These are phyloP conservation scores for Cyphomyrus discorhynchus DNA, from an alignment of 2,113 vertebrate species.

Conservation along the genomic window DNA sequence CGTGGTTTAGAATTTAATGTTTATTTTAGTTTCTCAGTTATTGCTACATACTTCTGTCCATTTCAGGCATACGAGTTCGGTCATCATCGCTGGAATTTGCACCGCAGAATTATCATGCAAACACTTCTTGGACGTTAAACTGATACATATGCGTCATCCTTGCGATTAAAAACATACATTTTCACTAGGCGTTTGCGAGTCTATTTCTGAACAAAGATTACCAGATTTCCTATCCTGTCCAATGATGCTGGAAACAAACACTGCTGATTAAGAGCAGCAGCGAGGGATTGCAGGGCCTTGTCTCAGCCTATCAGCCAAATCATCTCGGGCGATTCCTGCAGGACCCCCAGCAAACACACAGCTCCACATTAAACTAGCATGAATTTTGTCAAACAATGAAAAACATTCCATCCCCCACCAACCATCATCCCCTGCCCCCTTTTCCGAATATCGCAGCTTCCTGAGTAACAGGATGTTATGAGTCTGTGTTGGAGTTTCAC, in stretches of 20 bases:
- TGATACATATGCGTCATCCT: neutral
- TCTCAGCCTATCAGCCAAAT: neutral
- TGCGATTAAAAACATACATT: neutral
- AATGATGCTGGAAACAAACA: neutral
- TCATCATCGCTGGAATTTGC: neutral
- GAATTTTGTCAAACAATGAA: constrained; percentile 52
- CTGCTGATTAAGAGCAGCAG: neutral
- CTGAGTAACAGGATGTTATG: constrained; percentile 63
- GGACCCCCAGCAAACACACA: constrained; percentile 23
- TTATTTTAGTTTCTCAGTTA: neutral
- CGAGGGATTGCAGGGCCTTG: neutral
- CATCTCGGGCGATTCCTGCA: constrained; percentile 12
- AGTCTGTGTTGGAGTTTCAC: constrained; percentile 31
- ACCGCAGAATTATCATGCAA: neutral
- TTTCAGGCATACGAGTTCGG: neutral
- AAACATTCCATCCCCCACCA: constrained; percentile 40
- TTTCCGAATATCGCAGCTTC: constrained; percentile 37
- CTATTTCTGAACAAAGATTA: neutral
- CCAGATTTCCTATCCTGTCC: neutral
- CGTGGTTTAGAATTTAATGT: neutral
- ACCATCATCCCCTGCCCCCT: constrained; percentile 27
- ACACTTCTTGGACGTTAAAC: neutral
- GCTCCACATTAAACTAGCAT: neutral
- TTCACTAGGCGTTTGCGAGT: neutral
- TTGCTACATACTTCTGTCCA: neutral